A percentile compares a stretch with the other conserved stretches of the same genome.
phyloP scores from a whole-genome alignment of 2,888 invertebrate species.

The Ceratothoa steindachneri region DNA sequence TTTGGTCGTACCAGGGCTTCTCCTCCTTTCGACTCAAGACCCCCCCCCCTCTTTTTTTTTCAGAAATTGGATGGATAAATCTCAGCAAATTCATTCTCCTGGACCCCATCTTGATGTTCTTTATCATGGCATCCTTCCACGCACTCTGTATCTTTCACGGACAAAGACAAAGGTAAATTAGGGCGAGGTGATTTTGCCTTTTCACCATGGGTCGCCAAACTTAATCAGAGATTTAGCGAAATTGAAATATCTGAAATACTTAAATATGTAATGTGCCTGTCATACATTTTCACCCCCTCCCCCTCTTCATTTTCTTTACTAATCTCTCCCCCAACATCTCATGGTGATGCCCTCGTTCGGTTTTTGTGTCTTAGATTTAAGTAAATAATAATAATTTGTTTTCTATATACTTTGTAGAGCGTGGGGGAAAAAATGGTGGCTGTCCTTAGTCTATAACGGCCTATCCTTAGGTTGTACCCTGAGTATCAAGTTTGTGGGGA shows the following conservation, averaged over 20 bases:
- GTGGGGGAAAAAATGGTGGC: slow-evolving; percentile 16
- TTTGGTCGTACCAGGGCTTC: too few relatives aligned
- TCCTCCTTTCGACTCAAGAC: too few relatives aligned
- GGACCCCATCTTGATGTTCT: slow-evolving; percentile 86
- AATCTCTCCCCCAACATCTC: too few relatives aligned
- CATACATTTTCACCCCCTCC: too few relatives aligned
- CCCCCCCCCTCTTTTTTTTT: slow-evolving; percentile 54
- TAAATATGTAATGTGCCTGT: not conserved
- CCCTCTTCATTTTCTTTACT: too few relatives aligned
- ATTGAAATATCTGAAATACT: too few relatives aligned
- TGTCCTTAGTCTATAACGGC: slow-evolving; percentile 14
- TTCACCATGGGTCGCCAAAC: not conserved
- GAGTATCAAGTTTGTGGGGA: slow-evolving; percentile 30
- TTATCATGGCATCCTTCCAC: slow-evolving; percentile 77
- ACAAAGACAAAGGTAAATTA: not conserved
- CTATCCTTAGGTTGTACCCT: slow-evolving; percentile 20
- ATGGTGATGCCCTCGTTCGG: too few relatives aligned
- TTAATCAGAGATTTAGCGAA: slow-evolving; percentile 9
- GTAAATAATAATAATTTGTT: too few relatives aligned
- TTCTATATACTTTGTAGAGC: too few relatives aligned
- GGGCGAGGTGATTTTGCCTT: not conserved
- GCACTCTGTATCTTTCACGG: slow-evolving; percentile 24
- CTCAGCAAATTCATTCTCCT: slow-evolving; percentile 85
- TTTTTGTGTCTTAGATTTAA: too few relatives aligned
- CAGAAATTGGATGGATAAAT: slow-evolving; percentile 85